These are phyloP conservation scores for Pseudochirops corinnae DNA, from an alignment of 2,797 vertebrate genomes.

Conservation along the genomic window DNA sequence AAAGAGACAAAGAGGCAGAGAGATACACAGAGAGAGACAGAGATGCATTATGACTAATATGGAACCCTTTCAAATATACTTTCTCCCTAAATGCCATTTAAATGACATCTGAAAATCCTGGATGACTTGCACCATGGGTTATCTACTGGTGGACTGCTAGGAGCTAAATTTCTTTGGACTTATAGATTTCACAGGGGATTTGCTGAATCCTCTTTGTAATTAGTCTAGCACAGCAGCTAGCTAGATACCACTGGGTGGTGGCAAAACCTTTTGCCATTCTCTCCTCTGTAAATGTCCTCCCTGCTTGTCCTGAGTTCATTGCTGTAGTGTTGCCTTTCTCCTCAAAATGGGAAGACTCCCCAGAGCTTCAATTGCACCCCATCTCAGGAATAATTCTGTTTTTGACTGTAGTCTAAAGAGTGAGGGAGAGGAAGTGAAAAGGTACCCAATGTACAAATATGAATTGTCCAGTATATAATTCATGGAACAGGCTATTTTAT, in stretches of 20 bases:
- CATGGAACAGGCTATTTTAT: background rate
- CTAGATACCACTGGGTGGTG: background rate
- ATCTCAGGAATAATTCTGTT: background rate
- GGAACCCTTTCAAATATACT: background rate
- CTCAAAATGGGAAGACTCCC: background rate
- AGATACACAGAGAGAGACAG: background rate
- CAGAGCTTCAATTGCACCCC: background rate
- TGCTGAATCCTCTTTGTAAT: background rate
- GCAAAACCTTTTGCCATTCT: background rate
- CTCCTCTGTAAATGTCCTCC: background rate
- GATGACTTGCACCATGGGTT: background rate
- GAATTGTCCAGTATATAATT: background rate
- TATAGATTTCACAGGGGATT: background rate
- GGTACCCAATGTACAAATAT: background rate
- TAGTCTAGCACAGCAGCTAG: background rate
- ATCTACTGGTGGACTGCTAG: background rate
- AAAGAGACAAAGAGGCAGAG: background rate
- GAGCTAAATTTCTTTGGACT: background rate
- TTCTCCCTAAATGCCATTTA: background rate
- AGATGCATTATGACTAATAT: background rate
- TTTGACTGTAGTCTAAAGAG: background rate
- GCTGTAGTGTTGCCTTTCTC: background rate
- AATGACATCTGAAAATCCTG: background rate
- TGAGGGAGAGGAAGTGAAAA: background rate
- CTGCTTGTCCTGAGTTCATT: background rate